Percentiles rank a stretch among this genome's conserved stretches.
Evolutionary conservation across 2,797 vertebrate genomes (phyloP).

Genomic region (Sternarchorhynchus goeldii): DNA sequence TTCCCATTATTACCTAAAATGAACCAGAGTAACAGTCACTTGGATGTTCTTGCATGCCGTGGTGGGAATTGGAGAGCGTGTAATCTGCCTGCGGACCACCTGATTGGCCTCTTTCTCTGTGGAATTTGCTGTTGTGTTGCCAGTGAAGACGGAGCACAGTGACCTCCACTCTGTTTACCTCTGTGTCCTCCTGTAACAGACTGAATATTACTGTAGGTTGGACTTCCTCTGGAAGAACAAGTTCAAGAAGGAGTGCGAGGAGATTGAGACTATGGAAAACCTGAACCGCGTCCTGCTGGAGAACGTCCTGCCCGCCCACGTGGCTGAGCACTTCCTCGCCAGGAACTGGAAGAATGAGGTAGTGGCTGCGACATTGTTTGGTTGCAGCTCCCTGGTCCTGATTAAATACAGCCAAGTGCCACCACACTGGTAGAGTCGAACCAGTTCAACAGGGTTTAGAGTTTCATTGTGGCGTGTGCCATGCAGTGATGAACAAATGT

Average conservation of each 20-base stretch:
- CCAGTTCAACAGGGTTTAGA: no score
- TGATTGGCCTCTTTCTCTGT: background rate
- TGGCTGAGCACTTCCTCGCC: slow-evolving; percentile 95
- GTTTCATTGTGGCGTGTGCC: no score
- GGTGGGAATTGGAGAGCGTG: background rate
- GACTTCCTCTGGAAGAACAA: slow-evolving; percentile 99
- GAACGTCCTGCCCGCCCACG: slow-evolving; percentile 93
- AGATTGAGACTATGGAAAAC: slow-evolving; percentile 99
- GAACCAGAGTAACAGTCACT: no score
- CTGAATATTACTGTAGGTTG: slow-evolving; percentile 91
- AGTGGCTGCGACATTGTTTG: slow-evolving; percentile 34
- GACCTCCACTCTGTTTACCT: slow-evolving; percentile 81
- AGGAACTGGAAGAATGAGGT: slow-evolving; percentile 98
- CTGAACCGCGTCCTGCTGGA: slow-evolving; percentile 95
- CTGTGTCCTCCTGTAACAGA: slow-evolving; percentile 90
- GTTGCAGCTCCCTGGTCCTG: background rate
- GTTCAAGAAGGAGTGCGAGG: slow-evolving; percentile 98
- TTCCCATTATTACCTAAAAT: no score
- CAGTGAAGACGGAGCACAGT: slow-evolving; percentile 57
- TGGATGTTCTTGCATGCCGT: background rate
- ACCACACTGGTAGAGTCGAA: no score
- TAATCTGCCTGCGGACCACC: background rate
- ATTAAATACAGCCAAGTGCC: background rate
- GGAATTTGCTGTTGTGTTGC: slow-evolving; percentile 60
- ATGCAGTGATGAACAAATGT: no score